A percentile compares a stretch with the other conserved stretches of the same genome.
Conservation (phyloP, 2,797 vertebrate species). For the Varecia variegata region DNA sequence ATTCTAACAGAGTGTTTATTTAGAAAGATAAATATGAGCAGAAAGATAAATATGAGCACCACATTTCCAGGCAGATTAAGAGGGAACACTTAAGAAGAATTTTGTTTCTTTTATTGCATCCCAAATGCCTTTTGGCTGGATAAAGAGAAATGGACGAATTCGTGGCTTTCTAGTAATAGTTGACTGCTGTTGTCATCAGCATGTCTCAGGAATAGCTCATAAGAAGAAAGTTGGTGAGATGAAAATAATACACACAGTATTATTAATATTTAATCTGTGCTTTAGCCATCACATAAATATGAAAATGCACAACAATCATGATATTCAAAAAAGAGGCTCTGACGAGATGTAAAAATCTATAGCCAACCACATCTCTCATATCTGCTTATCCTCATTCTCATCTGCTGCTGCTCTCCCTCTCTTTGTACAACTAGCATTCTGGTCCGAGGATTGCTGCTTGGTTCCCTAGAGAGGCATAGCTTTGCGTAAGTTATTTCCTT, state of each 20-base stretch:
- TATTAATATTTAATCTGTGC: conserved; percentile 1
- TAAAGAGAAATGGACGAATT: background rate
- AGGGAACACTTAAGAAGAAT: background rate
- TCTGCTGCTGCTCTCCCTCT: background rate
- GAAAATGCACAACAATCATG: background rate
- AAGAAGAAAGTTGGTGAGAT: background rate
- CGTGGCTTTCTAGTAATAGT: background rate
- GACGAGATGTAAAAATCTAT: background rate
- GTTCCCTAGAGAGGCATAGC: background rate
- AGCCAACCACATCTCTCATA: background rate
- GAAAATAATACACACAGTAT: background rate
- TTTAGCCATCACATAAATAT: background rate
- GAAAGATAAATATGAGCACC: background rate
- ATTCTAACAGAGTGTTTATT: background rate
- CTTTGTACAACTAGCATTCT: background rate
- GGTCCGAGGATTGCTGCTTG: background rate
- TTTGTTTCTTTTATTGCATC: background rate
- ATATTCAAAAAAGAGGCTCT: background rate
- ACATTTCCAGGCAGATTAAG: background rate
- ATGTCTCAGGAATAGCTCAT: too few relatives aligned
- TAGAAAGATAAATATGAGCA: background rate
- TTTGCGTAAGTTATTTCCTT: background rate
- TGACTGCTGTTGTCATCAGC: background rate
- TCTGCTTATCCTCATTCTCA: background rate
- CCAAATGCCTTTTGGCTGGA: background rate